phyloP scores from a whole-genome alignment of 1,140 invertebrate species.

The Melanaphis sacchari region DNA sequence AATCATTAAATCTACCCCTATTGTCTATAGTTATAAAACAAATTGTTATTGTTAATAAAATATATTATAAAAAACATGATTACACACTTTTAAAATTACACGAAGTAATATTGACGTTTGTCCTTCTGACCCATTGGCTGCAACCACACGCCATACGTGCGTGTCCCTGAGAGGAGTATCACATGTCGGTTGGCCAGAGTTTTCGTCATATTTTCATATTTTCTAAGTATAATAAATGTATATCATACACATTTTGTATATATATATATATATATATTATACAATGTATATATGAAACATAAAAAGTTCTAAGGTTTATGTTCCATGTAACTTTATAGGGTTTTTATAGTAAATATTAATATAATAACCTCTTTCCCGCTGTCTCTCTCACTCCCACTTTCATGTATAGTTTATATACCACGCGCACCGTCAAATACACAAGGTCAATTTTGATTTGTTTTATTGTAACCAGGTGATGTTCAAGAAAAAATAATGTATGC shows the following conservation, averaged over 20 bases:
- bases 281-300: background rate
- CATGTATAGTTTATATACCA: background rate
- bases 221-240: background rate
- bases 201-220: slow-evolving; percentile 13
- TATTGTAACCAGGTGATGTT: background rate
- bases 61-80: background rate
- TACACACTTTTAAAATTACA: background rate
- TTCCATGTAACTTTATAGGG: background rate
- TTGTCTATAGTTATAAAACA: background rate
- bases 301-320: background rate
- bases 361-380: background rate
- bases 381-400: background rate
- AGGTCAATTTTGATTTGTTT: background rate
- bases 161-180: slow-evolving; percentile 31
- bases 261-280: background rate
- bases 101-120: slow-evolving; percentile 24
- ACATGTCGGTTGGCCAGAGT: slow-evolving; percentile 13
- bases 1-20: background rate
- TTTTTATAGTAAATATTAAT: background rate
- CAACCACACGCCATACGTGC: slow-evolving; percentile 14
- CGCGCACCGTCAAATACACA: too few species aligned
- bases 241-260: background rate
- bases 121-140: slow-evolving; percentile 19
- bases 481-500: background rate
- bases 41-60: slow-evolving; percentile 1